Base-by-base conservation (phyloP, 2,888 invertebrate species). In the Drosophila borborema region DNA sequence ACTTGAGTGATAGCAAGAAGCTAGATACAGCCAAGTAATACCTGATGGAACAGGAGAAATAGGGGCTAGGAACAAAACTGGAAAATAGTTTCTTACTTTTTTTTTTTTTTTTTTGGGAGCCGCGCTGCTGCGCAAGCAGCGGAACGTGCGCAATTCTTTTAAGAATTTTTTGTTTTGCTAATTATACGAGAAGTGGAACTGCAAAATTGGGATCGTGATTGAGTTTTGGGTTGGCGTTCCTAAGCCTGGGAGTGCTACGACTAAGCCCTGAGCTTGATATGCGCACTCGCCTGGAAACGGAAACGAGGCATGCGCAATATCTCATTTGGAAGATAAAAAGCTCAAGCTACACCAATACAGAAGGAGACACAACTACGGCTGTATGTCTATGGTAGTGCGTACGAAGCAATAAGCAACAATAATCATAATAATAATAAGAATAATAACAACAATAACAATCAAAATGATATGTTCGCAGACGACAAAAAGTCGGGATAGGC, bases 321-420 rank as follows among this genome's bases (percentile, higher is more conserved):
- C 86, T 84, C 75, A 84, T 87, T 82, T 72, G 45, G 53, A 80
- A 87, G 85, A 85, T 85, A 84, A 86, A 72, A 86, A 70, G 69
- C 71, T 66, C 31, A 48, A 49, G 76, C 60, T 53, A 51, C 51
- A 69, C n/a, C 55, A 58, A 68, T 51, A 70, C 43, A 64, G 12
- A 70, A 41, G 54, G 43, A 66, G 43, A 70, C 45, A 59, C 45
- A 69, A 10, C 3, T 23, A 54, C 23, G 41, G 43, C 58, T 53
- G 41, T 41, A 18, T 28, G 34, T 38, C 63, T 59, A 34, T 45
- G 53, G 63, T 60, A 7, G 59, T 68, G 53, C 68, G 64, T 61
- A 53, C 45, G 54, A 55, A 20, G 41, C 61, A 69, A 77, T 72
- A 64, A 68, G 77, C 56, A 77, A 80, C 59, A 70, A 83, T 56